Evolutionary conservation across 2,797 vertebrate species (phyloP).

Genomic region (Lepidocolaptes lacrymiger): DNA sequence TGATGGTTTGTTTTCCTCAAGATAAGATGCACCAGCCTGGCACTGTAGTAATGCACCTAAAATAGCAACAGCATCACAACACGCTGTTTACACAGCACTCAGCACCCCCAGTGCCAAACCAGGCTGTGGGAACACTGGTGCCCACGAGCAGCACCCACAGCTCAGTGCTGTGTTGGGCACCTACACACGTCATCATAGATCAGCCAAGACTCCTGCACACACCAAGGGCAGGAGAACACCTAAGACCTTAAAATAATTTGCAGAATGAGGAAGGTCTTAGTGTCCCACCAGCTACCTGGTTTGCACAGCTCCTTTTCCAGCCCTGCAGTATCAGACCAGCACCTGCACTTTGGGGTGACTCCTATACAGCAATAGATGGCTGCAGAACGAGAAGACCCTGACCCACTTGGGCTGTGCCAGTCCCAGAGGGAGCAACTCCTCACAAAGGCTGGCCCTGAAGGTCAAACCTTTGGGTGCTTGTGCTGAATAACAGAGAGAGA

Average conservation of each 20-base stretch:
- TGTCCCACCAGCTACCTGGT: neutral
- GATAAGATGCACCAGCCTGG: neutral
- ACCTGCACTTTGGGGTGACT: neutral
- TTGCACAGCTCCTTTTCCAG: neutral
- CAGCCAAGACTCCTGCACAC: neutral
- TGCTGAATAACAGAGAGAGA: neutral
- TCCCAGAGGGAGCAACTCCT: neutral
- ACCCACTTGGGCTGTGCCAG: neutral
- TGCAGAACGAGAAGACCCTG: neutral
- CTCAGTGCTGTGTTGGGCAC: fast-evolving
- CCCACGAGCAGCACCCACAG: neutral
- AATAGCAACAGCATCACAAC: neutral
- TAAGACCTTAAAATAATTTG: neutral
- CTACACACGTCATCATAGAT: neutral
- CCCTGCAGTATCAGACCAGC: neutral
- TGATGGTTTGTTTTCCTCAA: neutral
- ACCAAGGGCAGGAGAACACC: neutral
- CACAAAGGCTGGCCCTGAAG: neutral
- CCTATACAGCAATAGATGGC: neutral
- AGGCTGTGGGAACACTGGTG: neutral
- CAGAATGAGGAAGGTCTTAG: neutral
- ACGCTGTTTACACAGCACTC: neutral
- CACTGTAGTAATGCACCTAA: neutral
- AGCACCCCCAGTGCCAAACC: neutral
- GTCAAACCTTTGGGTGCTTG: neutral